phyloP scores from a whole-genome alignment of 2,113 vertebrate species.

The Zosterops hypoxanthus region DNA sequence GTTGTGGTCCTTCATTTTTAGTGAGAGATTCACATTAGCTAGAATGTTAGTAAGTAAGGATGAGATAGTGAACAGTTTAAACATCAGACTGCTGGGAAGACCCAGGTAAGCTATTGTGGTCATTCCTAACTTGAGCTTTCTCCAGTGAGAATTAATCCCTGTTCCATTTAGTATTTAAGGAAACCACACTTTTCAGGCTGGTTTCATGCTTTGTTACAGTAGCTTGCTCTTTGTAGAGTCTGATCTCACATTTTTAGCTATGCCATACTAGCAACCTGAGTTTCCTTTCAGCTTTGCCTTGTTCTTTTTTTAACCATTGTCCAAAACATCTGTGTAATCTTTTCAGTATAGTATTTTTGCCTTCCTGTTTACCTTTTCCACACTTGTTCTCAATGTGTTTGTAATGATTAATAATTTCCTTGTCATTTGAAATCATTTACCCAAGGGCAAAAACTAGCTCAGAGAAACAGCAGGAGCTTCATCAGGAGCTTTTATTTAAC shows the following conservation, averaged over 20 bases:
- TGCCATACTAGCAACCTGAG: neutral
- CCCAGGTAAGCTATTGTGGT: neutral
- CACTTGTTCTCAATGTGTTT: neutral
- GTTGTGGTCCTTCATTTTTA: neutral
- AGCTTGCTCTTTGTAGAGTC: neutral
- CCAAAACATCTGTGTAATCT: neutral
- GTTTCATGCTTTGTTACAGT: neutral
- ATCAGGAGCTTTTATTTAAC: neutral
- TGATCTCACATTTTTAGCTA: neutral
- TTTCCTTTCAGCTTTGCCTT: neutral
- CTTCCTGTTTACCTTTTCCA: constrained; percentile 10
- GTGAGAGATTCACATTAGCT: neutral
- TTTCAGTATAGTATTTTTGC: neutral
- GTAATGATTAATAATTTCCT: neutral
- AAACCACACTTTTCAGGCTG: neutral
- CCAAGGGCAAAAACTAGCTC: neutral
- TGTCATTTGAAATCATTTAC: neutral
- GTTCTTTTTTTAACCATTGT: neutral
- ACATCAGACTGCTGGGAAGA: neutral
- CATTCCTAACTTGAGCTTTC: neutral
- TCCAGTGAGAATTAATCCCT: neutral
- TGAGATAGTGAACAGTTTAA: neutral
- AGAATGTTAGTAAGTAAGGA: neutral
- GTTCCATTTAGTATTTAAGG: neutral
- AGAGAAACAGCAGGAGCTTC: neutral